Evolutionary conservation across 35 echinoderm and acorn worm genomes (phyloP).

Genomic region (Ptychodera flava): DNA sequence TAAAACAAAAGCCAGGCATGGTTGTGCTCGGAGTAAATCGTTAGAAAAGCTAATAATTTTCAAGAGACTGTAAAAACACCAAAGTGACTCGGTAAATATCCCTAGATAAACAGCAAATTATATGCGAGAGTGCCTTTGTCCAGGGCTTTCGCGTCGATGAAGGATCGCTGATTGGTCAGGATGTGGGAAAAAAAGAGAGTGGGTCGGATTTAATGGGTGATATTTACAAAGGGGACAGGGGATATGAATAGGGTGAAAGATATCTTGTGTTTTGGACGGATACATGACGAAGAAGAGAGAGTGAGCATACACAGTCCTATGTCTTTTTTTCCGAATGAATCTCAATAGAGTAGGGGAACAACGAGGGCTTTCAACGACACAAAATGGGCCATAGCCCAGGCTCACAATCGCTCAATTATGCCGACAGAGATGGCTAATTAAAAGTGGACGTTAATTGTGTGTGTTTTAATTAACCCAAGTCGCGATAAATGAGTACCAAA

Average conservation of each 20-base stretch:
- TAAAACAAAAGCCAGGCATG: too few species aligned
- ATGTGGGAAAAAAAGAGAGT: not conserved
- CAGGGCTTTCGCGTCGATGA: too few species aligned
- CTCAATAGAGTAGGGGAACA: too few species aligned
- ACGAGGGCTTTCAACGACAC: not conserved
- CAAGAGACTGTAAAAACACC: not conserved
- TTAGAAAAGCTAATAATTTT: not conserved
- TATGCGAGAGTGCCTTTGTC: not conserved
- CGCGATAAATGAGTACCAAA: not conserved
- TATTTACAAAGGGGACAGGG: not conserved
- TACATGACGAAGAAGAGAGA: not conserved
- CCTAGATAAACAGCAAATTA: not conserved
- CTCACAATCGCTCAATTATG: not conserved
- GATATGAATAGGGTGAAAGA: not conserved
- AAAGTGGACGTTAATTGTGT: not conserved
- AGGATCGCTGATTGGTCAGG: not conserved
- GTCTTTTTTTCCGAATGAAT: too few species aligned
- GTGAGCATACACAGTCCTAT: too few species aligned
- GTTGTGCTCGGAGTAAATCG: too few species aligned
- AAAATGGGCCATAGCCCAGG: not conserved
- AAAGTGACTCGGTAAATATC: not conserved
- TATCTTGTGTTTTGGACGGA: not conserved
- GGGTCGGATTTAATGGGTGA: not conserved
- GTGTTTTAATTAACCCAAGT: constrained; percentile 1
- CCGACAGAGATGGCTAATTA: not conserved